Base-by-base conservation (phyloP, 2,113 vertebrate genomes). In the Anser cygnoides region DNA sequence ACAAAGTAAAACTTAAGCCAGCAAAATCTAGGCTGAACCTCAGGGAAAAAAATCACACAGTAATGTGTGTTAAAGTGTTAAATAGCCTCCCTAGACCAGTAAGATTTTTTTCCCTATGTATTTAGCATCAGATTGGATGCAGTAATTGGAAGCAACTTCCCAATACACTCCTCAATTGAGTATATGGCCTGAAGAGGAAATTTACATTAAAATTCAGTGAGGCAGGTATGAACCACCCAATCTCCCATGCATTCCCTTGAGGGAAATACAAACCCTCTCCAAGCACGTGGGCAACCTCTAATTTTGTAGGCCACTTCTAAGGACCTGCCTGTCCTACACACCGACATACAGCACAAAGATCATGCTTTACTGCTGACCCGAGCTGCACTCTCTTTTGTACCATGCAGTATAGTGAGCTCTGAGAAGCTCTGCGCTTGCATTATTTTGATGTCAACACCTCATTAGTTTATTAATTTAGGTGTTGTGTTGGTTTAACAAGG, bases 181-280 rank as follows among this genome's bases (percentile, higher is more conserved):
- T 26, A 71, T 15, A 33, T 46, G 20, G 7, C 67, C 44, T 63
- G 43, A 93, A 75, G 8, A 43, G 4, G 3, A 63, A 29, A 4
- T 89, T 87, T 35, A 46, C 17, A 78, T 23, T 15, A 84, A 28
- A 84, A 4, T 76, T 81, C 13, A 10, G 6, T 80, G 63, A 39
- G 1, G 0, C 2, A 0, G 9, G 23, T 54, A n/a, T 50, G 44
- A 20, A 39, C 28, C 79, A 28, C 46, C 5, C 41, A 66, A 33
- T 55, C 15, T 85, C 49, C n/a, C 46, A 59, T 7, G 31, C 14
- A 3, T 9, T 41, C 11, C 11, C 18, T 71, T 0, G 0, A 41
- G 6, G 91, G 41, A 76, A 90, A 70, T 3, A 17, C 41, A 25
- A 6, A 35, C 44, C 23, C 82, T 79, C 37, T 43, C 41, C 43